These are phyloP conservation scores for Cephus cinctus DNA, from an alignment of 1,140 invertebrate genomes.

Conservation along the genomic window DNA sequence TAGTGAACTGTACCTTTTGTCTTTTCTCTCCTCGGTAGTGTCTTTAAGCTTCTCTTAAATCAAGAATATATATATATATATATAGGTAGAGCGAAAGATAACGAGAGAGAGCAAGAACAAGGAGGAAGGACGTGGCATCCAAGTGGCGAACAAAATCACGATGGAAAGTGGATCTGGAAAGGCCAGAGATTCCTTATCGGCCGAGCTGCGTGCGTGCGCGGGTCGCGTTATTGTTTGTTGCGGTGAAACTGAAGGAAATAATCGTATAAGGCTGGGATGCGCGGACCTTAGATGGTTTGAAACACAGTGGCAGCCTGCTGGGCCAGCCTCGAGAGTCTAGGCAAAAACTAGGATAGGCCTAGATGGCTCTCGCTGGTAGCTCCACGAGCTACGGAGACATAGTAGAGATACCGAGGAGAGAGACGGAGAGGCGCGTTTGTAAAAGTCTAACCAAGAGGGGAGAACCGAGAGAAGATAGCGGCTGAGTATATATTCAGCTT, in stretches of 20 bases:
- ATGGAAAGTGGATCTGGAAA: slow-evolving; percentile 25
- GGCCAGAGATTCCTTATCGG: slow-evolving; percentile 12
- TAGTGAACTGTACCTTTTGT: too few species aligned
- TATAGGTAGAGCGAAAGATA: too few species aligned
- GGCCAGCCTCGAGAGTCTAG: slow-evolving; percentile 23
- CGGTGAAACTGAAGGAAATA: slow-evolving; percentile 25
- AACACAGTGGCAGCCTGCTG: slow-evolving; percentile 28
- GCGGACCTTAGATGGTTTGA: slow-evolving; percentile 40
- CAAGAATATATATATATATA: too few species aligned
- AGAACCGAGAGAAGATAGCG: slow-evolving; percentile 5
- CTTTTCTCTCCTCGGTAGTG: too few species aligned
- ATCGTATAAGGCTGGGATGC: slow-evolving; percentile 32
- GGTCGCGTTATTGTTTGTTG: too few species aligned
- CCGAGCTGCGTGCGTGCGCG: too few species aligned
- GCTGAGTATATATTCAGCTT: slow-evolving; percentile 25
- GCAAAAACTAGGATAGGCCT: slow-evolving; percentile 51
- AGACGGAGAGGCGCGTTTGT: slow-evolving; percentile 2
- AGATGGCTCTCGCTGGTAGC: slow-evolving; percentile 30
- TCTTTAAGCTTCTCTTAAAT: too few species aligned
- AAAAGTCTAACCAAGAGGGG: slow-evolving; percentile 8
- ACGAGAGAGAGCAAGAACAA: too few species aligned
- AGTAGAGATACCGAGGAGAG: slow-evolving; percentile 2
- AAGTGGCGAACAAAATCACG: too few species aligned
- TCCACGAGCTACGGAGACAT: slow-evolving; percentile 3
- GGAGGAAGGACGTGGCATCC: too few species aligned